Base-by-base conservation (phyloP, 2,888 invertebrate species). In the Cheilosia soror region DNA sequence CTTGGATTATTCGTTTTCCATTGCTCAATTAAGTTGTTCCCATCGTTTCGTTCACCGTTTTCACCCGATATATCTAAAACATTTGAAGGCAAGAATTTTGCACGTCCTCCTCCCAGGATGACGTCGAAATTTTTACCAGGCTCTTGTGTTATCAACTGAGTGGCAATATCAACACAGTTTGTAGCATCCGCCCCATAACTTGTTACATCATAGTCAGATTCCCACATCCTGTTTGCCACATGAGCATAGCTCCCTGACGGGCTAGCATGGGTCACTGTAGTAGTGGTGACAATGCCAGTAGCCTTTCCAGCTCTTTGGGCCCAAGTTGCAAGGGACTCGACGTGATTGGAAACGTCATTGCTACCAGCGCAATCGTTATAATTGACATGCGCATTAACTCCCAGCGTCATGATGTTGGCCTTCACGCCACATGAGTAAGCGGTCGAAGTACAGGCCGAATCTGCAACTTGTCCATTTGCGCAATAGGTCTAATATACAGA, bases 181-280 rank as follows among this genome's bases (percentile, higher is more conserved):
- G 37, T 57, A 2, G 87, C 47, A 62, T 89, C 88, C n/a, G 13
- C 88, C 0, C 87, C 89, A n/a, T 60, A 87, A 5, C 0, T 27
- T 0, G 65, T 75, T 0, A 95, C 90, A 62, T 95, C 94, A 0
- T 93, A 93, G 88, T 96, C 96, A 2, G 93, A 93, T 90, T 97
- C 96, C 95, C 96, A 96, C 87, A 95, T 93, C 5, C 96, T 93
- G 78, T 95, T 93, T 0, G 95, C 94, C 0, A 94, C 93, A 85
- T 95, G 94, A 0, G 94, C 94, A 88, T 94, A 95, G 88, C 93
- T 91, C 0, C 94, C 94, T 0, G 95, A 95, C 0, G 97, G 96
- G 2, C 96, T 96, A 0, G 97, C 97, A 90, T 97, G 96, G 0
- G 97, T 97, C 0, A 97, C 94, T 7, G 96, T 92, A 0, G 96